Conservation (phyloP, 2,797 vertebrate species). For the Cynopterus sphinx region DNA sequence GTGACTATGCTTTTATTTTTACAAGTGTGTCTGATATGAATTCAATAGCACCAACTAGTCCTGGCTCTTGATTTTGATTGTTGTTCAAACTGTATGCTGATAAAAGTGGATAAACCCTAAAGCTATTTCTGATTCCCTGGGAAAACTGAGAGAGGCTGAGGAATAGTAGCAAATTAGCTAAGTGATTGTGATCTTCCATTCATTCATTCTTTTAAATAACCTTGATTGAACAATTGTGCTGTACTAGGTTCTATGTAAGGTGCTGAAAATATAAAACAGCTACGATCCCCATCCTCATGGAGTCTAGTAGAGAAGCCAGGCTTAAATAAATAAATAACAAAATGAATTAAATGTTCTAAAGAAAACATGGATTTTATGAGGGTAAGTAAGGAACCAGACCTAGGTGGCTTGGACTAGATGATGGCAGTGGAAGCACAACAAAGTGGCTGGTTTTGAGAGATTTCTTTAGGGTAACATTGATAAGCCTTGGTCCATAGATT, state of each 20-base stretch:
- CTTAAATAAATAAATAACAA: neutral
- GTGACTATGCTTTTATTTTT: neutral
- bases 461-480: neutral
- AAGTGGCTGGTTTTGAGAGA: neutral
- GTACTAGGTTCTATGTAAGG: neutral
- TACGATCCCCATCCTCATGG: neutral
- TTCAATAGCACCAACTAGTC: neutral
- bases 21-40: neutral
- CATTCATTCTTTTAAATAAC: neutral
- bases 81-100: neutral
- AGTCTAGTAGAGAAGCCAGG: neutral
- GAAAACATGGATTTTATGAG: neutral
- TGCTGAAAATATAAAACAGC: neutral
- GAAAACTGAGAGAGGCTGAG: neutral
- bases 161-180: neutral
- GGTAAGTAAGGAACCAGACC: neutral
- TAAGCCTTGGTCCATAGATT: neutral
- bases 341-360: neutral
- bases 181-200: neutral
- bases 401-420: too few species aligned
- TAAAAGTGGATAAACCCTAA: neutral
- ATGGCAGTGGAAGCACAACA: neutral
- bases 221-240: neutral
- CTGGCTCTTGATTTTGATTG: neutral
- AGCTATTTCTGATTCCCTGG: neutral